Evolutionary conservation across 2,797 vertebrate genomes (phyloP).

Genomic region (Sarcophilus harrisii): DNA sequence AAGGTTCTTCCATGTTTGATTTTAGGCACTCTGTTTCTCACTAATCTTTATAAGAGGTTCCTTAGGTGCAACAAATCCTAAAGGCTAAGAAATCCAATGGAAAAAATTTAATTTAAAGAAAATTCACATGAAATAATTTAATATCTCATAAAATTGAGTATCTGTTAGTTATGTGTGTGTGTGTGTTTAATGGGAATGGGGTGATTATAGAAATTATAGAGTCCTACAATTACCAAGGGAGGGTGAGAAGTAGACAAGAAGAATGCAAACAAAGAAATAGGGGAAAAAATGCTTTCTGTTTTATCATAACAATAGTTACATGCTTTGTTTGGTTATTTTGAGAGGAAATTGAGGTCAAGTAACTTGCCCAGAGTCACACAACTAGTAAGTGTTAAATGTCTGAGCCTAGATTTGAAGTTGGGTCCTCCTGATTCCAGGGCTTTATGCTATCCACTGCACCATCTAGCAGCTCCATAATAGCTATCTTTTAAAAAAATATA

Average conservation of each 20-base stretch:
- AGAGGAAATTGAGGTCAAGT: no score
- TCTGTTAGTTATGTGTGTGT: background rate
- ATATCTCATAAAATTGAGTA: background rate
- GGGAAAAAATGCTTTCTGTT: background rate
- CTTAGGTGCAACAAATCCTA: background rate
- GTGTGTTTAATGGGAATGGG: background rate
- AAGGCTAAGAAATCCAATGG: background rate
- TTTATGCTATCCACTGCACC: no score
- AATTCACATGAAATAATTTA: background rate
- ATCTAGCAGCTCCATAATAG: no score
- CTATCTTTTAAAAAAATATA: no score
- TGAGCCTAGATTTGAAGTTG: no score
- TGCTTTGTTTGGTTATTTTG: background rate
- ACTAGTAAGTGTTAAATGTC: no score
- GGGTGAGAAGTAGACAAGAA: background rate
- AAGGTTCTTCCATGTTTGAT: background rate
- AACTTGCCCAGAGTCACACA: no score
- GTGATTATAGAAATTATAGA: background rate
- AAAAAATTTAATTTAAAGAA: background rate
- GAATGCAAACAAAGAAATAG: background rate
- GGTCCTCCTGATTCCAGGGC: no score
- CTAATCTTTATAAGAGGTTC: background rate
- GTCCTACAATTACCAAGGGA: background rate
- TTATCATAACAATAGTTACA: background rate
- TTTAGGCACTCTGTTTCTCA: background rate